Evolutionary conservation across 1,140 invertebrate species (phyloP).

Genomic region (Achatina immaculata): DNA sequence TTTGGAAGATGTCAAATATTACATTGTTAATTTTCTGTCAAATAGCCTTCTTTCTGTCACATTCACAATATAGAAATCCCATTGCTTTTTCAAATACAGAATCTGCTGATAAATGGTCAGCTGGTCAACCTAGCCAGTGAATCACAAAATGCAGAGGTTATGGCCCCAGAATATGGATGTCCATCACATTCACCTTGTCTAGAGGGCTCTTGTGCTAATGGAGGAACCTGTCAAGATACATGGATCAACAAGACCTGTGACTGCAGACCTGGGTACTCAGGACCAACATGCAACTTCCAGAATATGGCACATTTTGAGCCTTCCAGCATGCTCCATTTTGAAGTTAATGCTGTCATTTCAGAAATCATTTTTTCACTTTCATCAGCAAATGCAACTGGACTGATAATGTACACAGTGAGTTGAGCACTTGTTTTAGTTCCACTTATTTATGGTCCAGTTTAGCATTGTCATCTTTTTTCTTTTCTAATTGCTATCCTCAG

Average conservation of each 20-base stretch:
- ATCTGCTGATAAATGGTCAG: constrained; percentile 46
- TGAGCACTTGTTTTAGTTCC: background rate
- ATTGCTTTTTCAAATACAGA: constrained; percentile 37
- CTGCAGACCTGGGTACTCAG: constrained; percentile 52
- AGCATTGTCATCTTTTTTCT: no score
- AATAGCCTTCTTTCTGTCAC: background rate
- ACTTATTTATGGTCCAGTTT: no score
- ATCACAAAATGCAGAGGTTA: background rate
- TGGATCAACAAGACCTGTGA: constrained; percentile 53
- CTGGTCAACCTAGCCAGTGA: constrained; percentile 41
- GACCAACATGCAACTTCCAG: constrained; percentile 47
- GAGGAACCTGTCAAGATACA: constrained; percentile 54
- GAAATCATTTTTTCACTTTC: constrained; percentile 49
- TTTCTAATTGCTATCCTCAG: no score
- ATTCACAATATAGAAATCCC: no score
- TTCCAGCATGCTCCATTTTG: constrained; percentile 53
- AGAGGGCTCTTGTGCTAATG: constrained; percentile 47
- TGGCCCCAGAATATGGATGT: constrained; percentile 46
- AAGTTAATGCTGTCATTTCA: constrained; percentile 38
- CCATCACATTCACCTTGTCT: constrained; percentile 46
- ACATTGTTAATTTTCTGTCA: no score
- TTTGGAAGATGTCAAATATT: no score
- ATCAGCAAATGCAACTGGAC: constrained; percentile 40
- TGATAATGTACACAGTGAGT: constrained; percentile 61
- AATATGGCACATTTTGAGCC: constrained; percentile 51